Evolutionary conservation across 2,888 invertebrate species (phyloP).

Genomic region (Agrotis ipsilon): DNA sequence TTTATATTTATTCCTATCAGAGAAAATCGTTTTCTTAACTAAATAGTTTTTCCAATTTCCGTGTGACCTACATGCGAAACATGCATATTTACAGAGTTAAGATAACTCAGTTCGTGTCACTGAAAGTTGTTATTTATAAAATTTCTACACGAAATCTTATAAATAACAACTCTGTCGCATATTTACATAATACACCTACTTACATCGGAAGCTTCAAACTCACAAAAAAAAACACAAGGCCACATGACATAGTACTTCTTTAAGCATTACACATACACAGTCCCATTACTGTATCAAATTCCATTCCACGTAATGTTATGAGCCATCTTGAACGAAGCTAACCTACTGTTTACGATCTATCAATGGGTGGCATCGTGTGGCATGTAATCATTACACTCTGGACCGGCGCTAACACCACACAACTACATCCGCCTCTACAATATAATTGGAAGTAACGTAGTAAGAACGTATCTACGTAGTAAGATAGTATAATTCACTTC

Average conservation of each 20-base stretch:
- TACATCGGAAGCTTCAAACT: background rate
- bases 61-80: background rate
- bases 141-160: background rate
- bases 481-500: slow-evolving; percentile 48
- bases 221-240: slow-evolving; percentile 19
- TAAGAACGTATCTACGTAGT: slow-evolving; percentile 43
- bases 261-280: background rate
- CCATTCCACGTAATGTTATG: slow-evolving; percentile 9
- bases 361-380: slow-evolving; percentile 26
- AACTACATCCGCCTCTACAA: slow-evolving; percentile 51
- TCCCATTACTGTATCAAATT: slow-evolving; percentile 17
- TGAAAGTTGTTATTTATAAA: too few relatives aligned
- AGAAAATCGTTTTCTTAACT: background rate
- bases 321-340: slow-evolving; percentile 4
- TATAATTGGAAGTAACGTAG: slow-evolving; percentile 52
- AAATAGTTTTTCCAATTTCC: background rate
- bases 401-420: slow-evolving; percentile 46
- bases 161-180: background rate
- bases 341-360: slow-evolving; percentile 17
- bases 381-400: slow-evolving; percentile 38
- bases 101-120: background rate
- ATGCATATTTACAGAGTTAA: too few relatives aligned
- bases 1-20: slow-evolving; percentile 18
- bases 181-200: background rate
- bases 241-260: slow-evolving; percentile 19